A percentile compares a stretch with the other conserved stretches of the same genome.
Evolutionary conservation across 1,140 invertebrate species (phyloP).

Genomic region (Lepidotrigona ventralis): DNA sequence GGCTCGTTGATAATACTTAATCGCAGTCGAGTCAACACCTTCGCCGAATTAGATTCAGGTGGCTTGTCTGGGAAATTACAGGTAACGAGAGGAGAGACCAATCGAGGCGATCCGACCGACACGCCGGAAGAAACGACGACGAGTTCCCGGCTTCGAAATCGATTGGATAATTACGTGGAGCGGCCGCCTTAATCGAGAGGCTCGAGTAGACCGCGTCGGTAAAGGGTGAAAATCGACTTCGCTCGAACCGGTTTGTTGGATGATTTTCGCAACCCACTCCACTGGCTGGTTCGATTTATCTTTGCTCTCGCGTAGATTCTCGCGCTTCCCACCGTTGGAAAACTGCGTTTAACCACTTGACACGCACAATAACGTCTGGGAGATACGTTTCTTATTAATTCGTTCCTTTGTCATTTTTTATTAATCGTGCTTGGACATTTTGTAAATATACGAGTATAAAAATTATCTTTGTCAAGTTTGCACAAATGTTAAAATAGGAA

Average conservation of each 20-base stretch:
- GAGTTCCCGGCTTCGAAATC: slow-evolving; percentile 49
- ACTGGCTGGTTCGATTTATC: neutral
- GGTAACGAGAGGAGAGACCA: neutral
- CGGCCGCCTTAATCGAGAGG: slow-evolving; percentile 66
- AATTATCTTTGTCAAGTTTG: too few species aligned
- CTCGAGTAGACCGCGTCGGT: neutral
- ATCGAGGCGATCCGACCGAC: slow-evolving; percentile 7
- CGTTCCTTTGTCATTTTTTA: too few species aligned
- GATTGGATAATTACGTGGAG: slow-evolving; percentile 73
- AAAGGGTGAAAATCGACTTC: slow-evolving; percentile 17
- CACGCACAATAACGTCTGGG: too few species aligned
- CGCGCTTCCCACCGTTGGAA: neutral
- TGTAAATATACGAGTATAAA: too few species aligned
- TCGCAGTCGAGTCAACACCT: slow-evolving; percentile 38
- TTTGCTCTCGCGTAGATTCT: neutral
- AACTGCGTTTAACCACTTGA: neutral
- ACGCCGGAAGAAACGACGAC: slow-evolving; percentile 28
- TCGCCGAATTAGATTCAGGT: slow-evolving; percentile 26
- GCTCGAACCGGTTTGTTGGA: neutral
- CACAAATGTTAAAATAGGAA: too few species aligned
- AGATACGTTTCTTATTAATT: too few species aligned
- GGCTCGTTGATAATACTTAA: slow-evolving; percentile 31
- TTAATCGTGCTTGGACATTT: too few species aligned
- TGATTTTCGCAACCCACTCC: neutral
- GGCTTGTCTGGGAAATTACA: slow-evolving; percentile 29